Evolutionary conservation across 2,113 vertebrate species (phyloP).

Genomic region (Rhagologus leucostigma): DNA sequence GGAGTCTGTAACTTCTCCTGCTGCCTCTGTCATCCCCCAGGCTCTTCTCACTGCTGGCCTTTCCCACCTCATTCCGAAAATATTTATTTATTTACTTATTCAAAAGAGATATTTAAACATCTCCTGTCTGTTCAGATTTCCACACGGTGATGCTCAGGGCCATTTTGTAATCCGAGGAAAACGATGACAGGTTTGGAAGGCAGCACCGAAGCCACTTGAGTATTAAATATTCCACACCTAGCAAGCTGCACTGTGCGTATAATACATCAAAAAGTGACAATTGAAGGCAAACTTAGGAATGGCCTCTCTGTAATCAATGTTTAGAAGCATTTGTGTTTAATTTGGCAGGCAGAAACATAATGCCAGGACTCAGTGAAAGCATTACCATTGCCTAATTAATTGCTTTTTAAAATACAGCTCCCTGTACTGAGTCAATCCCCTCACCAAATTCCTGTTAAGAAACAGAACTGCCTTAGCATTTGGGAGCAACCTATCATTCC

Average conservation of each 20-base stretch:
- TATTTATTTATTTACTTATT: background rate
- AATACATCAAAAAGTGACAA: background rate
- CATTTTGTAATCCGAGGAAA: background rate
- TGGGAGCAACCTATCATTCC: background rate
- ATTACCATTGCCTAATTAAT: background rate
- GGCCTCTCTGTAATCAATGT: background rate
- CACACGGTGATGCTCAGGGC: background rate
- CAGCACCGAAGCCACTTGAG: background rate
- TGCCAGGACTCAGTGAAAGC: background rate
- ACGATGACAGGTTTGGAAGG: background rate
- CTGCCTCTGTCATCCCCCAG: background rate
- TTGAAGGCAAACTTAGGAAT: background rate
- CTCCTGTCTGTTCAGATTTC: background rate
- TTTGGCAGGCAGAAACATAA: background rate
- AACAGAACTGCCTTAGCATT: background rate
- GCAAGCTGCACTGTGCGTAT: background rate
- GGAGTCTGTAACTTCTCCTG: background rate
- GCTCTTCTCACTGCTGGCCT: background rate
- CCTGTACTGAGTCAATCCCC: background rate
- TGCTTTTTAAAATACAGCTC: background rate
- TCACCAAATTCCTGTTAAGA: background rate
- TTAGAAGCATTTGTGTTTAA: background rate
- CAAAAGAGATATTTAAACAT: background rate
- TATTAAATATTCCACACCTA: background rate
- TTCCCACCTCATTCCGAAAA: background rate